Evolutionary conservation across 2,888 invertebrate genomes (phyloP), one percentile per base, ranked within the genome.

Genomic region (Cotesia congregata): DNA sequence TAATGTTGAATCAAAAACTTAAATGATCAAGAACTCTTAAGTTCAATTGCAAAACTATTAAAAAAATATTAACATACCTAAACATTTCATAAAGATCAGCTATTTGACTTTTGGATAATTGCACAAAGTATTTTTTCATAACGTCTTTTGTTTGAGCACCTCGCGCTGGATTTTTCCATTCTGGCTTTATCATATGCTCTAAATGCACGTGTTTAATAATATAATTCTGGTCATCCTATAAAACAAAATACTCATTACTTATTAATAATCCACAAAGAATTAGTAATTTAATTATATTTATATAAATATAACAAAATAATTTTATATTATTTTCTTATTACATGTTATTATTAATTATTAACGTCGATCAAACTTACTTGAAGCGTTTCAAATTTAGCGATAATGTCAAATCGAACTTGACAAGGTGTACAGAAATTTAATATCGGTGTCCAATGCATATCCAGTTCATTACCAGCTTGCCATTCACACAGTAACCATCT

Each of bases 381-480:
- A 71, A 96, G 90, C 12, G 95, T 95, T 89, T 96, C 96, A 83
- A 95, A 96, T 90, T 96, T 96, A 76, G 95, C 92, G 83, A 96
- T 94, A 72, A 95, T 92, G 87, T 95, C 94, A 85, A 96, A 95
- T 86, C 94, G 92, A 83, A 95, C 94, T 90, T 95, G 93, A 90
- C 96, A 96, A 0, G 96, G 96, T 50, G 96, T 96, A 87, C 96
- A 96, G 88, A 96, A 96, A 85, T 93, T 93, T 0, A 94, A 93
- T 82, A 95, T 93, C 0, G 96, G 95, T n/a, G 95, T 94, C 94
- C 96, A 96, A 87, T 96, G 96, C 95, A 96, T 96, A 87, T 96
- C 96, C 81, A 95, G 90, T 3, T 92, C 90, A 70, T 93, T 91
- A 50, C 93, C 93, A 5, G 91, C 91, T 82, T 90, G 91, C 78